phyloP scores from a whole-genome alignment of 2,888 invertebrate genomes.

The Eupithecia subfuscata region DNA sequence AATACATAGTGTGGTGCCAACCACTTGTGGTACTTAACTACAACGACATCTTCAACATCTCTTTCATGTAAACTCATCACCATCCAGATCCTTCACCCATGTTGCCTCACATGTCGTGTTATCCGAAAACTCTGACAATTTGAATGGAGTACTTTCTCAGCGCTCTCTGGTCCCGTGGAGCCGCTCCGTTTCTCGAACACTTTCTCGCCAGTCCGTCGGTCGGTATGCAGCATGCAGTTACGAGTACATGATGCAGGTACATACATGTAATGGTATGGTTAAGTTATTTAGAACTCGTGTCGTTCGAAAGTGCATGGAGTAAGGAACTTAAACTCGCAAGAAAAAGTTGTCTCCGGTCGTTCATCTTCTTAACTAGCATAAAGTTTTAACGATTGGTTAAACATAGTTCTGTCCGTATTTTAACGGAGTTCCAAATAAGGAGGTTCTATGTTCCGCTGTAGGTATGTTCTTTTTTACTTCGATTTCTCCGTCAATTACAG shows the following conservation, averaged over 20 bases:
- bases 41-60: too few species aligned
- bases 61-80: too few species aligned
- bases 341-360: not conserved
- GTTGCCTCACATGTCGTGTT: not conserved
- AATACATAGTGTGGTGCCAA: too few species aligned
- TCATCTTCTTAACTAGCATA: not conserved
- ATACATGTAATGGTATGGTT: not conserved
- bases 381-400: not conserved
- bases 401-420: not conserved
- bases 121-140: not conserved
- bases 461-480: too few species aligned
- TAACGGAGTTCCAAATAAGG: too few species aligned
- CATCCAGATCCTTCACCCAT: too few species aligned
- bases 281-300: constrained; percentile 14
- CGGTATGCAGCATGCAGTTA: not conserved
- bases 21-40: too few species aligned
- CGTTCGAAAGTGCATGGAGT: constrained; percentile 1
- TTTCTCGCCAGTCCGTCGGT: constrained; percentile 25
- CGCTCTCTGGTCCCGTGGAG: not conserved
- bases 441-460: too few species aligned
- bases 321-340: not conserved
- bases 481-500: too few species aligned
- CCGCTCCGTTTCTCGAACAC: constrained; percentile 20
- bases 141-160: constrained; percentile 6
- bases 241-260: not conserved